phyloP scores from a whole-genome alignment of 2,888 invertebrate genomes.

The Horisme vitalbata region DNA sequence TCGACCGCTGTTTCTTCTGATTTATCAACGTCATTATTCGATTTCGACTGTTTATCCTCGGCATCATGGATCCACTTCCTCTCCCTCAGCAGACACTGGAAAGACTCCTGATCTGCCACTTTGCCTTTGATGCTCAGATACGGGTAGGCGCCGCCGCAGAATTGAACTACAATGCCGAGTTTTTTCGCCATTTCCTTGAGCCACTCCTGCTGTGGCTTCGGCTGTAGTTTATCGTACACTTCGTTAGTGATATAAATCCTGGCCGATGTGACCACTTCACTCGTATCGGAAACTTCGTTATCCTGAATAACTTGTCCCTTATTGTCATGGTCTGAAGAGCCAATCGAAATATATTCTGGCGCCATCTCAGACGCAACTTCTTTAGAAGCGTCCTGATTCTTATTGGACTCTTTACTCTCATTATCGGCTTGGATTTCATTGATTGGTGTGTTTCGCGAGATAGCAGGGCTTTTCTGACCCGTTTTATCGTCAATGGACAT shows the following conservation, averaged over 20 bases:
- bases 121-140: constrained; percentile 78
- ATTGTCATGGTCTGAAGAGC: constrained; percentile 62
- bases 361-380: constrained; percentile 41
- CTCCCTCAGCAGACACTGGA: constrained; percentile 73
- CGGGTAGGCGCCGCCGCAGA: constrained; percentile 54
- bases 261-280: constrained; percentile 65
- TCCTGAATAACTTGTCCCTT: constrained; percentile 72
- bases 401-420: constrained; percentile 1
- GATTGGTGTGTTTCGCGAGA: constrained; percentile 9
- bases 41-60: constrained; percentile 3
- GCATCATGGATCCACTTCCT: constrained; percentile 57
- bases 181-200: constrained; percentile 55
- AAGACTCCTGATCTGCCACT: constrained; percentile 72
- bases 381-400: constrained; percentile 1
- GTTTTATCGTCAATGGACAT: constrained; percentile 41
- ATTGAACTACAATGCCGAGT: constrained; percentile 61
- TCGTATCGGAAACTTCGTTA: constrained; percentile 74
- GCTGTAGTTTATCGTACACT: constrained; percentile 70
- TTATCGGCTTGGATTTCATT: constrained; percentile 13
- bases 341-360: constrained; percentile 56
- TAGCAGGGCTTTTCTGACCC: constrained; percentile 1
- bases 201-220: constrained; percentile 73
- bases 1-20: constrained; percentile 9
- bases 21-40: constrained; percentile 35
- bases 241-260: constrained; percentile 77